Base-by-base conservation (phyloP, 2,113 vertebrate species). In the Hiodon alosoides region DNA sequence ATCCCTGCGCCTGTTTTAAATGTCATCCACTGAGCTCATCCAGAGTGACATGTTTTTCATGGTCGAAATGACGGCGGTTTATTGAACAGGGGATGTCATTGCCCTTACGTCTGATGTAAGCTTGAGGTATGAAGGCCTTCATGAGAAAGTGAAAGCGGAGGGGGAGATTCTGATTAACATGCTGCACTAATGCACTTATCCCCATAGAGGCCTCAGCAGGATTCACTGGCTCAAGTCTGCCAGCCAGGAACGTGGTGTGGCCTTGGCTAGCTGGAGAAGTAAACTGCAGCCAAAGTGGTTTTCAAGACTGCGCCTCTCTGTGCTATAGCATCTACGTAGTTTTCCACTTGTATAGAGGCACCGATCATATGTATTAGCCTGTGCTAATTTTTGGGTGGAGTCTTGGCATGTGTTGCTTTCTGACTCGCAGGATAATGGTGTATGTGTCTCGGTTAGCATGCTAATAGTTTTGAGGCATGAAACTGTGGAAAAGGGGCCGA, bases 1-100 rank as follows among this genome's bases (percentile, higher is more conserved):
- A 86, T 88, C 84, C 81, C 87, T 81, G 77, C 73, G 86, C 85
- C 87, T 84, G 82, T 87, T 92, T 90, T 88, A 92, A 91, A 92
- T 91, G 90, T 90, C 90, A 91, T 81, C 88, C 80, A 76, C 77
- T 88, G 87, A 90, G 86, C 86, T 89, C 89, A 88, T 90, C 87
- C 79, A 79, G 84, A 90, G 86, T 89, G 86, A 88, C 87, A 83
- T 88, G 86, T 86, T 90, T 89, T 90, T 87, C 89, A 86, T 83
- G 80, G 85, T 89, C 83, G 82, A 87, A 86, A 86, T 86, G 83
- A 87, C 87, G 83, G 78, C 69, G 71, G 80, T 87, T 88, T 88
- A 88, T 87, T 85, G 81, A 80, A 79, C 86, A 83, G 65, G 67
- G 76, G 58, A 61, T 62, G 76, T 55, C 14, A 71, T 46, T 13